Base-by-base conservation (phyloP, 2,888 invertebrate species). In the Galeruca laticollis region DNA sequence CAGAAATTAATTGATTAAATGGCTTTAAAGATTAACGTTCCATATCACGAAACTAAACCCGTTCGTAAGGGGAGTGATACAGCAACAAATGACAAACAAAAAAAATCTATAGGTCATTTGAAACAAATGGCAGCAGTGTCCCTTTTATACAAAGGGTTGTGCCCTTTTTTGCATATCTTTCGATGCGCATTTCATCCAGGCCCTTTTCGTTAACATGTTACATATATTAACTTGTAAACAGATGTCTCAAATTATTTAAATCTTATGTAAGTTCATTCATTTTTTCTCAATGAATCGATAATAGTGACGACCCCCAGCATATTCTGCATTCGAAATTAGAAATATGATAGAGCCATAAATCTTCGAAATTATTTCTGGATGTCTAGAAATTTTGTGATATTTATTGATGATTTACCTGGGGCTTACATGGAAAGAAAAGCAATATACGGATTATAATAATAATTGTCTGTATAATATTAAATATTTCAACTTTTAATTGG, bases 141-240 rank as follows among this genome's bases (percentile, higher is more conserved):
- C 76, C 76, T 75, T 70, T 63, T 26, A 47, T 35, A 59, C 68
- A 74, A 76, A 76, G 75, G 77, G 77, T 76, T 73, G 62, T 59
- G 66, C 66, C 66, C 56, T 71, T 69, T 80, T 81, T 80, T 80
- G 78, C 79, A 81, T 81, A 77, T 75, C 73, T 78, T 80, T 80
- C 77, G 80, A 74, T 80, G 78, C 76, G 81, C 80, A 78, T 80
- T 81, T 81, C 70, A 74, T 40, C 73, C 61, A 71, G 64, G 68
- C 69, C 72, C 64, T 66, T 68, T 66, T 68, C 70, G 62, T 61
- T 71, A 73, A 64, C 68, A 72, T 73, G 71, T 72, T 73, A 79
- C 79, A 78, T 79, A 79, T 80, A 81, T 81, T 81, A 81, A 81
- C 80, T 80, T 82, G 81, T 82, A 80, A 82, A 82, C 82, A 82